These are phyloP conservation scores for Tryphoninae sp. DNA, from an alignment of 2,888 invertebrate genomes.

Conservation along the genomic window DNA sequence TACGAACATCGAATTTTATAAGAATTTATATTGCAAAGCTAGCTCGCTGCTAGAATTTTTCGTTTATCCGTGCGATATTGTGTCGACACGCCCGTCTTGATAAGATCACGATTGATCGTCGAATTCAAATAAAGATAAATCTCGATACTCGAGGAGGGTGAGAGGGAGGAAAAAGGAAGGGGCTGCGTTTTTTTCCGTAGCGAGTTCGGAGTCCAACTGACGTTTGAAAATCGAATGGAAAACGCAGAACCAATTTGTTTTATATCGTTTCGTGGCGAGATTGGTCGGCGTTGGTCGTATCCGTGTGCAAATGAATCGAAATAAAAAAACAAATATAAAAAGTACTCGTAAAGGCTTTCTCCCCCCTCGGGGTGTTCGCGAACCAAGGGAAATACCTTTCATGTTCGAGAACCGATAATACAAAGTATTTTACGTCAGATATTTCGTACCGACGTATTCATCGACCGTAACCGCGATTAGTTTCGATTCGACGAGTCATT, in stretches of 20 bases:
- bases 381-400: conserved; percentile 31
- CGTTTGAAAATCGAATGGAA: conserved; percentile 53
- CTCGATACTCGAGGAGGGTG: conserved; percentile 34
- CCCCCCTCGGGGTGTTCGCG: too few relatives aligned
- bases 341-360: not conserved
- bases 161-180: not conserved
- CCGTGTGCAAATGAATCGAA: conserved; percentile 38
- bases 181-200: conserved; percentile 1
- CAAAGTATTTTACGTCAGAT: conserved; percentile 10
- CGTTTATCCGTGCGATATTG: conserved; percentile 56
- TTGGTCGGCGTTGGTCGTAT: conserved; percentile 35
- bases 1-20: conserved; percentile 37
- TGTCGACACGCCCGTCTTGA: conserved; percentile 48
- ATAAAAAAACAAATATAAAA: conserved; percentile 23
- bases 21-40: conserved; percentile 40
- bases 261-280: conserved; percentile 42
- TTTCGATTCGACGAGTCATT: too few relatives aligned
- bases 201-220: conserved; percentile 18
- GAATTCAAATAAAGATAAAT: conserved; percentile 55
- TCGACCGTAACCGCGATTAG: too few relatives aligned
- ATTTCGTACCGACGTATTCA: too few relatives aligned
- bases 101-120: conserved; percentile 61
- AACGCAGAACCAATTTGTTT: conserved; percentile 52
- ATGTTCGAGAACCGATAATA: conserved; percentile 16
- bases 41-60: conserved; percentile 36